Conservation (phyloP, 2,797 vertebrate genomes). For the Pelobates cultripes region DNA sequence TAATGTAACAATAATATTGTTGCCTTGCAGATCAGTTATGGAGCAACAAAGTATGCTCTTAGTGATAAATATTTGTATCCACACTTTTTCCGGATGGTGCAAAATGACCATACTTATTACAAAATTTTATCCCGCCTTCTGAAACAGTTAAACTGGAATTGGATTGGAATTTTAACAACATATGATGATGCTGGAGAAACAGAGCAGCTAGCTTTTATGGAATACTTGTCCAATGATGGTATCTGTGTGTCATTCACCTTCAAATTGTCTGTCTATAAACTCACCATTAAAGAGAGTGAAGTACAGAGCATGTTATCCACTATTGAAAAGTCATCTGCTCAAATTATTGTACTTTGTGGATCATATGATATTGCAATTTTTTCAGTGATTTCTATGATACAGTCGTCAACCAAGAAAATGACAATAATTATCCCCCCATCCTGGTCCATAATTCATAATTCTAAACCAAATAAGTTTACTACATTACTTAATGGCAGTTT, state of each 20-base stretch:
- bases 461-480: neutral
- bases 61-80: conserved; percentile 1
- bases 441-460: neutral
- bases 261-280: neutral
- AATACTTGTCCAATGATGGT: neutral
- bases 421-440: conserved; percentile 6
- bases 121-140: neutral
- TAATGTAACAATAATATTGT: too few relatives aligned
- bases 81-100: conserved; percentile 6
- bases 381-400: neutral
- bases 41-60: neutral
- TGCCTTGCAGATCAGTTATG: conserved; percentile 25
- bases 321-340: conserved; percentile 1
- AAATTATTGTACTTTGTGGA: conserved; percentile 18
- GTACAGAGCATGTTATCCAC: too few relatives aligned
- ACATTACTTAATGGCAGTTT: conserved; percentile 5
- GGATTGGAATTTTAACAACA: conserved; percentile 12
- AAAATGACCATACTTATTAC: neutral
- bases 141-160: neutral
- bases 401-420: neutral
- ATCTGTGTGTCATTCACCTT: conserved; percentile 14
- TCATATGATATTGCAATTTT: neutral
- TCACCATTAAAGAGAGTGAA: neutral
- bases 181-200: conserved; percentile 23
- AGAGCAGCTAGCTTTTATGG: neutral